These are phyloP conservation scores for Dufourea novaeangliae DNA, from an alignment of 1,140 invertebrate species.

Conservation along the genomic window DNA sequence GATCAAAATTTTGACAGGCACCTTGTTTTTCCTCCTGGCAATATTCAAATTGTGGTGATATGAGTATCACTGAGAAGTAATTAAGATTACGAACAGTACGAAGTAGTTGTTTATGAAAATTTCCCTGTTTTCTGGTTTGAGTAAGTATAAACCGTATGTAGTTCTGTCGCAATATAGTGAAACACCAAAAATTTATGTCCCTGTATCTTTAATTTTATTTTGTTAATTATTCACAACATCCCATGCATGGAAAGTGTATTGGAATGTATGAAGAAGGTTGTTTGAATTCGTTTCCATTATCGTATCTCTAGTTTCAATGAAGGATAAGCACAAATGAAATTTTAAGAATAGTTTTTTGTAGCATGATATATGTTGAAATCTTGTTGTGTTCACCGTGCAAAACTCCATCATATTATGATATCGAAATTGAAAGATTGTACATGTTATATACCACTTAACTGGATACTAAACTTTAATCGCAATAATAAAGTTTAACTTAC, in stretches of 20 bases:
- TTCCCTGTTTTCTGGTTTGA: not conserved
- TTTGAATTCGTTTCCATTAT: not conserved
- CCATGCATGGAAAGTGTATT: conserved; percentile 34
- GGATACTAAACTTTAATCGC: not conserved
- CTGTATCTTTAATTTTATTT: conserved; percentile 7
- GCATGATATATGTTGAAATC: not conserved
- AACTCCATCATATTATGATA: conserved; percentile 20
- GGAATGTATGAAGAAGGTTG: conserved; percentile 21
- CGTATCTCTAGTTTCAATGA: not conserved
- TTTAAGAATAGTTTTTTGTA: not conserved
- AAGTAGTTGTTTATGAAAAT: conserved; percentile 5
- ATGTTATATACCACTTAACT: conserved; percentile 5
- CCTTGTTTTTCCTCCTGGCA: conserved; percentile 80
- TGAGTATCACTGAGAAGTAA: conserved; percentile 19
- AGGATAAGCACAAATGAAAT: conserved; percentile 16
- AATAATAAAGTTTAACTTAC: conserved; percentile 63
- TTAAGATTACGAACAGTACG: conserved; percentile 27
- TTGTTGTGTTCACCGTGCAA: conserved; percentile 17
- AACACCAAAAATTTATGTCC: conserved; percentile 24
- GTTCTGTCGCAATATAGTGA: not conserved
- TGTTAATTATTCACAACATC: conserved; percentile 21
- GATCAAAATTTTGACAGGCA: conserved; percentile 80
- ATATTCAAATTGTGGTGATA: conserved; percentile 69
- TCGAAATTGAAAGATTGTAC: conserved; percentile 47
- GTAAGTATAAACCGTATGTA: not conserved